Percentiles rank a stretch among this genome's conserved stretches.
These are phyloP conservation scores for Melanophora roralis DNA, from an alignment of 2,888 invertebrate species.

Conservation along the genomic window DNA sequence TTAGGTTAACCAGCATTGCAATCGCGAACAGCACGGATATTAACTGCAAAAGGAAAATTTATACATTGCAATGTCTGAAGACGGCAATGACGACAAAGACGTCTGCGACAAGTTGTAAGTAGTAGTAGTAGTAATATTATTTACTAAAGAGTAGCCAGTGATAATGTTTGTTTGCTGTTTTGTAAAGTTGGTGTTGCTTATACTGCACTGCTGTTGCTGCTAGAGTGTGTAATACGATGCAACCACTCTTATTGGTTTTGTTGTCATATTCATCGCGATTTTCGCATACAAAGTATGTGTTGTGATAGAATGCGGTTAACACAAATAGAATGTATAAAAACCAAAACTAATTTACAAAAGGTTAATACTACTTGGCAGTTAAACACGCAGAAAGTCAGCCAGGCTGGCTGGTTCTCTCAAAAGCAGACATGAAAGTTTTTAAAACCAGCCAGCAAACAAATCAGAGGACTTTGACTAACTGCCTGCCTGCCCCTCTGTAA, in stretches of 20 bases:
- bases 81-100: background rate
- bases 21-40: constrained; percentile 62
- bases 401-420: background rate
- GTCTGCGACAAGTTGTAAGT: constrained; percentile 7
- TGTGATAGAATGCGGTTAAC: constrained; percentile 62
- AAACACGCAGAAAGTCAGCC: constrained; percentile 31
- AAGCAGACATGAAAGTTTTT: too few relatives aligned
- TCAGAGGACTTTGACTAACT: background rate
- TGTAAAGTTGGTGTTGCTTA: constrained; percentile 42
- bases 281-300: constrained; percentile 63
- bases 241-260: constrained; percentile 39
- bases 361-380: constrained; percentile 60
- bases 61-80: constrained; percentile 49
- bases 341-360: constrained; percentile 63
- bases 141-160: constrained; percentile 1
- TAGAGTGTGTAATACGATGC: background rate
- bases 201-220: constrained; percentile 19
- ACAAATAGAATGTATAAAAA: constrained; percentile 62
- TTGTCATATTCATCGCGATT: constrained; percentile 60
- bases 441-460: constrained; percentile 22
- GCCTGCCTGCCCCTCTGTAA: background rate
- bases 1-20: constrained; percentile 61
- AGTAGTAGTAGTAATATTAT: background rate
- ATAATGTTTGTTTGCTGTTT: constrained; percentile 28
- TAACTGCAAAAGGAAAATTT: constrained; percentile 62